Percentiles rank a stretch among this genome's conserved stretches.
Evolutionary conservation across 2,797 vertebrate species (phyloP).

Genomic region (Urophycis tenuis): DNA sequence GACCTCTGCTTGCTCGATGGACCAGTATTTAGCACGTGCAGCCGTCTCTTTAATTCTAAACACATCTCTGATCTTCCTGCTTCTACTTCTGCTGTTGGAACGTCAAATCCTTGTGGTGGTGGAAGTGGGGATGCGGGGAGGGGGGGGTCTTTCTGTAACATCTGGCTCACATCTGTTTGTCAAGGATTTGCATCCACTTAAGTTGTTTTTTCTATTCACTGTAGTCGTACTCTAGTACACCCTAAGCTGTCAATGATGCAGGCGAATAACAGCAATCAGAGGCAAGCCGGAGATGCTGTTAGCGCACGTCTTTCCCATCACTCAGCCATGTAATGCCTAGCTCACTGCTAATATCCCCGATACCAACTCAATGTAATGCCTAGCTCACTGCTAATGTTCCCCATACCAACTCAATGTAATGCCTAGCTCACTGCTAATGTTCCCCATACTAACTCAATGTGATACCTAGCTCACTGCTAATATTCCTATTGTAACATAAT

Average conservation of each 20-base stretch:
- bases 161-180: slow-evolving; percentile 73
- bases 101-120: slow-evolving; percentile 1
- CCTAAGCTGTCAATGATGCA: slow-evolving; percentile 60
- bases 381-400: neutral
- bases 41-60: slow-evolving; percentile 58
- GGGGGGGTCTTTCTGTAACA: slow-evolving; percentile 57
- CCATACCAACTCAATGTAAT: neutral
- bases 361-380: neutral
- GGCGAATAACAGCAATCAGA: slow-evolving; percentile 53
- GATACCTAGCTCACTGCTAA: too few relatives aligned
- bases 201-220: slow-evolving; percentile 62
- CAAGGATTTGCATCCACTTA: slow-evolving; percentile 69
- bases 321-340: neutral
- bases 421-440: neutral
- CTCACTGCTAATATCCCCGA: neutral
- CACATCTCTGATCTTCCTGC: slow-evolving; percentile 43
- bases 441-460: too few relatives aligned
- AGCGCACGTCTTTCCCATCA: slow-evolving; percentile 7
- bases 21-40: slow-evolving; percentile 42
- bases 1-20: slow-evolving; percentile 49
- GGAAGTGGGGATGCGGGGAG: neutral
- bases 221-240: slow-evolving; percentile 46
- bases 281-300: slow-evolving; percentile 20
- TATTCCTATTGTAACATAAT: too few relatives aligned
- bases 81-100: neutral